These are phyloP conservation scores for Corythaixoides concolor DNA, from an alignment of 2,113 vertebrate species.

Conservation along the genomic window DNA sequence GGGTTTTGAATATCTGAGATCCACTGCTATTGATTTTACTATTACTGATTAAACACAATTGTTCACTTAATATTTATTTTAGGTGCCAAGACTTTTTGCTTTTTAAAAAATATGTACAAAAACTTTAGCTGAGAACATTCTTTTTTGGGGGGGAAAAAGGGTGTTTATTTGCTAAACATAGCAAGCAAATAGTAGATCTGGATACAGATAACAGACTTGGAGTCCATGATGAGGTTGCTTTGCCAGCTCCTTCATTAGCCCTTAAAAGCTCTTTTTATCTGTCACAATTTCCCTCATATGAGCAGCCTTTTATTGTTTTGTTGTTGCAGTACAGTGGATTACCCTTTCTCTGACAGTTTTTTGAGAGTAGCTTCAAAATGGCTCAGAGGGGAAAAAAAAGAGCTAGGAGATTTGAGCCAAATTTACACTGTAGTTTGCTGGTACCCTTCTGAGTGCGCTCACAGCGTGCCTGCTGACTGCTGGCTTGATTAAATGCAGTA, in stretches of 20 bases:
- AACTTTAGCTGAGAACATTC: not conserved
- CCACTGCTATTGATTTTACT: not conserved
- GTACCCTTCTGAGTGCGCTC: not conserved
- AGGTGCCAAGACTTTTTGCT: not conserved
- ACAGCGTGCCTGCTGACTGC: accelerated
- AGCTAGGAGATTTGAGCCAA: not conserved
- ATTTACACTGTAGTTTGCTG: not conserved
- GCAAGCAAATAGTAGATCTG: not conserved
- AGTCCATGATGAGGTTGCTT: not conserved
- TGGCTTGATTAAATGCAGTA: not conserved
- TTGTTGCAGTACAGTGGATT: not conserved
- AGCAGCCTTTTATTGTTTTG: not conserved
- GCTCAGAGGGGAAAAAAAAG: not conserved
- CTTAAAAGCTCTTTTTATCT: not conserved
- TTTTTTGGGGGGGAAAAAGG: not conserved
- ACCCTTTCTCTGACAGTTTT: not conserved
- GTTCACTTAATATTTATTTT: not conserved
- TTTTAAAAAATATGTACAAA: not conserved
- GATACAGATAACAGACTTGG: not conserved
- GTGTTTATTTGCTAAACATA: not conserved
- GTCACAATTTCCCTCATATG: not conserved
- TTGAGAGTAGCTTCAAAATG: not conserved
- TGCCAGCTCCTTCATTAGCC: not conserved
- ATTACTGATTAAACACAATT: not conserved
- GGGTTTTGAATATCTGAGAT: not conserved